phyloP scores from a whole-genome alignment of 2,888 invertebrate genomes.

The Heteromyza rotundicornis region DNA sequence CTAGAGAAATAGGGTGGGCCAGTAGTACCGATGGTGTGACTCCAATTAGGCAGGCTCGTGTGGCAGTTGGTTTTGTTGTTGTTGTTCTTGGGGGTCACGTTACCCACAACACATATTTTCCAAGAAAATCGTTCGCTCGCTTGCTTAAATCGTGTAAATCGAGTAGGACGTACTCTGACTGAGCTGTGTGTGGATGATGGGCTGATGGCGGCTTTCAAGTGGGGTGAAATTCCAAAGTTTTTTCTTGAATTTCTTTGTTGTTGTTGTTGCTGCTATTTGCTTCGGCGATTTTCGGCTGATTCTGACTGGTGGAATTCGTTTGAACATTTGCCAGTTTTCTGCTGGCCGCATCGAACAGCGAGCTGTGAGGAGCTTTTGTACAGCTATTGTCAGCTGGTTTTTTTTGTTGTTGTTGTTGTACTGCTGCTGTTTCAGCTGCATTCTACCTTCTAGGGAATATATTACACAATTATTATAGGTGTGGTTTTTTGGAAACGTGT shows the following conservation, averaged over 20 bases:
- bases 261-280: background rate
- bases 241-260: background rate
- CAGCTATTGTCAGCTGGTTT: slow-evolving; percentile 40
- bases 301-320: background rate
- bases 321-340: background rate
- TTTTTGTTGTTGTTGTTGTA: slow-evolving; percentile 5
- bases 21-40: no score
- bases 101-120: background rate
- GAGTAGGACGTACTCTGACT: no score
- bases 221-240: background rate
- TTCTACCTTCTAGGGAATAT: slow-evolving; percentile 24
- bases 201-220: no score
- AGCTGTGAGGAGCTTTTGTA: background rate
- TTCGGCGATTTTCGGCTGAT: background rate
- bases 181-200: background rate
- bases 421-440: background rate
- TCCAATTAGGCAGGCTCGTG: no score
- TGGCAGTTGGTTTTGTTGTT: background rate
- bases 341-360: slow-evolving; percentile 1
- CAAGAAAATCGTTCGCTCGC: background rate
- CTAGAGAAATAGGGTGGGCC: no score
- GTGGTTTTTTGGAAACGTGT: slow-evolving; percentile 47
- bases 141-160: background rate
- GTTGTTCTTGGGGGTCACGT: background rate
- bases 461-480: slow-evolving; percentile 50